Evolutionary conservation across 1,140 invertebrate genomes (phyloP), one percentile per base, ranked within the genome.

Genomic region (Bombus confusus): DNA sequence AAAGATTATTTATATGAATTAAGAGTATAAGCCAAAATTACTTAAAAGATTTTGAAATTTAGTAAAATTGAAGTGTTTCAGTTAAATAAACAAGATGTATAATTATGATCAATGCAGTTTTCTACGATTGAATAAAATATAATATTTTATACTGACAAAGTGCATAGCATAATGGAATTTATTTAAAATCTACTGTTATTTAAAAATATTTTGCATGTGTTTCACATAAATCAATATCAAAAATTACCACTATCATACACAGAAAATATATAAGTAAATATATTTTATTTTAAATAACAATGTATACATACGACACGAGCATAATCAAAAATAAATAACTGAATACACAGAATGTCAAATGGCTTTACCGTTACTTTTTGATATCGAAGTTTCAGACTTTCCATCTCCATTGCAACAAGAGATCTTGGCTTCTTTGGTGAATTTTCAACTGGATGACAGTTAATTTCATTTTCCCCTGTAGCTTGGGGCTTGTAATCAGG

Each of bases 401-500:
- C 97, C 15, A 96, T 93, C 95, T 98, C 97, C 92, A 98, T 95
- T 80, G 96, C 96, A 31, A 97, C 92, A 78, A 99, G 95, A 88
- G 96, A 96, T 81, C 96, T 95, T 0, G 99, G 99, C 94, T 97
- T 97, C 77, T 96, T 96, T 0, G 97, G 97, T 4, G 97, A 96
- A 31, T 96, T 96, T 4, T 96, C 96, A 1, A 97, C 85, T 28
- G 98, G 96, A 68, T 97, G 94, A 93, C 98, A 99, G 87, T 97
- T 96, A 59, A 99, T 99, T 76, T 97, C 95, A 93, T 98, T 97
- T 91, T 98, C 97, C 22, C 96, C 97, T 10, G 97, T 96, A 89
- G 98, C 97, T 92, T 97, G 97, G 0, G 98, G 97, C 92, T 97
- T 98, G 91, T 98, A 99, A 88, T 97, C 96, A 3, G 98, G 98